Conservation (phyloP, 2,888 invertebrate species). For the Temnothorax unifasciatus region DNA sequence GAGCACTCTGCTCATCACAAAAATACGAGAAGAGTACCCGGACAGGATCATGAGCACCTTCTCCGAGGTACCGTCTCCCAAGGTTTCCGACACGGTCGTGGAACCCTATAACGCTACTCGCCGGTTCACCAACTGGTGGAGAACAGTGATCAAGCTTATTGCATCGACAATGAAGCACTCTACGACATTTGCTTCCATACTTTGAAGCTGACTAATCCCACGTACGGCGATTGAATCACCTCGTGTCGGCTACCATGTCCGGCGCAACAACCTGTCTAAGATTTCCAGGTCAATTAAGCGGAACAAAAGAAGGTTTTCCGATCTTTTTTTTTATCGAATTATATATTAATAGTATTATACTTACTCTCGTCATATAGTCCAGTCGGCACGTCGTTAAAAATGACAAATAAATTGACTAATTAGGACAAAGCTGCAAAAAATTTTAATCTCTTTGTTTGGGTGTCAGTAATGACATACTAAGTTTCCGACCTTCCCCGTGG, state of each 20-base stretch:
- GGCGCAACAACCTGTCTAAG: conserved; percentile 96
- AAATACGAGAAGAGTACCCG: conserved; percentile 96
- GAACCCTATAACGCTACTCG: conserved; percentile 96
- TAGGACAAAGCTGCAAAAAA: too few species aligned
- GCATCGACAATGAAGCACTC: conserved; percentile 97
- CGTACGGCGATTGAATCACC: conserved; percentile 97
- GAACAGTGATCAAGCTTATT: conserved; percentile 96
- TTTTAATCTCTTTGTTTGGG: too few species aligned
- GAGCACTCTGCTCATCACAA: conserved; percentile 94
- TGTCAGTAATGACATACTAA: too few species aligned
- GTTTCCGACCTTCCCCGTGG: too few species aligned
- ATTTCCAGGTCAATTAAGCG: too few species aligned
- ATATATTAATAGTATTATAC: too few species aligned
- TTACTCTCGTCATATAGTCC: too few species aligned
- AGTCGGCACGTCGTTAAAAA: too few species aligned
- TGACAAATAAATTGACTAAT: too few species aligned
- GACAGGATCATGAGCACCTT: conserved; percentile 92
- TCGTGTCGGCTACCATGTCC: conserved; percentile 95
- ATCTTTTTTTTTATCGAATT: too few species aligned
- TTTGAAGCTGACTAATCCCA: conserved; percentile 94
- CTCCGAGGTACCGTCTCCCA: conserved; percentile 92
- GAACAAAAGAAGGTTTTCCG: too few species aligned
- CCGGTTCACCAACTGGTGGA: conserved; percentile 96
- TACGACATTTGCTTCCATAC: conserved; percentile 97
- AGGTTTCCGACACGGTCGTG: conserved; percentile 96